Base-by-base conservation (phyloP, 2,797 vertebrate genomes). In the Crocidura indochinensis region DNA sequence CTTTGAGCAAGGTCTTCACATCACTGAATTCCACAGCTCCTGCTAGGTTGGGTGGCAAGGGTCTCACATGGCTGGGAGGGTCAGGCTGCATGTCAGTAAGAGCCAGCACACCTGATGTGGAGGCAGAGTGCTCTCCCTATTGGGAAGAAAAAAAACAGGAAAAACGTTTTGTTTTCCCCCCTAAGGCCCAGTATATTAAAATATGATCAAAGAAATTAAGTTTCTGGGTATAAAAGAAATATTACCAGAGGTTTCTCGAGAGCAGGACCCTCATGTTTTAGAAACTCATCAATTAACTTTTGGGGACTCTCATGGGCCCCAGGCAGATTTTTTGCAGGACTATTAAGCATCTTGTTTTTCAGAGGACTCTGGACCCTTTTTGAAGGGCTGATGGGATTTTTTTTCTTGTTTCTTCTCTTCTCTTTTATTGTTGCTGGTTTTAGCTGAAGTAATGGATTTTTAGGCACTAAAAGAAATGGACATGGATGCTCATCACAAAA, bases 21-120 rank as follows among this genome's bases (percentile, higher is more conserved):
- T 99, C 99, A 0, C 89, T 98, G 93, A 99, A 98, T 56, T 99
- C 99, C 47, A 98, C 98, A 75, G 99, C 99, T 95, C 99, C 99
- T 0, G 99, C 99, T 8, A 99, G 96, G 24, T 99, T 98, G 29
- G 99, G 99, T 74, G 98, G 97, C 6, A 98, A 98, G 0, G 98
- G 98, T 94, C 96, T 95, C 31, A 91, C 74, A 0, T 77, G 62
- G 91, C 96, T 91, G 14, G 73, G 88, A 6, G 95, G 94, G 77
- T 98, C 98, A 2, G 91, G 91, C 64, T 97, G 97, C 82, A 97
- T 22, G 83, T 97, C 96, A 14, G 97, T 89, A 8, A 96, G 79
- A 81, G 69, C 95, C 29, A 95, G 97, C 27, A 94, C 94, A 87
- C 96, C 97, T 0, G 98, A 98, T 46, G 98, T 97, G 8, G 98